A percentile compares a stretch with the other conserved stretches of the same genome.
Conservation (phyloP, 30 jellyfish, hydroid and myxozoan genomes). For the Cassiopea xamachana region DNA sequence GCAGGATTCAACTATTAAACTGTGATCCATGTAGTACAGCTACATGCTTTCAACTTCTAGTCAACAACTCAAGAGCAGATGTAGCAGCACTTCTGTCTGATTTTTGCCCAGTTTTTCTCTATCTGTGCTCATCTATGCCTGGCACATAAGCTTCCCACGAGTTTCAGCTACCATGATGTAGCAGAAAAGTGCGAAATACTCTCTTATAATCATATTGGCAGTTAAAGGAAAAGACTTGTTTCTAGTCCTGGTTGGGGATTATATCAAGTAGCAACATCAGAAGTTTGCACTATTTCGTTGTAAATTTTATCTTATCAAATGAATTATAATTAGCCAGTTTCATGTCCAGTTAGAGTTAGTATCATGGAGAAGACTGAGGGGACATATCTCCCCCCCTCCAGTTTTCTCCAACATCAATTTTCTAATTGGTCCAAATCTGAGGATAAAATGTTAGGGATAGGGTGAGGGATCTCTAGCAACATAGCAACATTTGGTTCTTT, state of each 20-base stretch:
- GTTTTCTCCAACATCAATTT: too few relatives aligned
- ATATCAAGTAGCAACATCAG: not conserved
- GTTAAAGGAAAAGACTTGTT: not conserved
- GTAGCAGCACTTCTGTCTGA: not conserved
- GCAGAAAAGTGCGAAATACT: not conserved
- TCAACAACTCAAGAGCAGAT: not conserved
- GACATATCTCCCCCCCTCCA: too few relatives aligned
- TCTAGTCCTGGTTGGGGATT: not conserved
- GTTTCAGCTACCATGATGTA: not conserved
- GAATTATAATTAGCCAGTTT: too few relatives aligned
- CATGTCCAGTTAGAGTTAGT: too few relatives aligned
- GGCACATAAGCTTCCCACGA: not conserved
- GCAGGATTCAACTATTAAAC: not conserved
- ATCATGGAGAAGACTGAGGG: too few relatives aligned
- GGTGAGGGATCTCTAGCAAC: too few relatives aligned
- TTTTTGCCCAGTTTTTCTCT: not conserved
- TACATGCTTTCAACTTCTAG: not conserved
- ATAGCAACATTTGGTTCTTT: too few relatives aligned
- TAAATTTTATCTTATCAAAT: too few relatives aligned
- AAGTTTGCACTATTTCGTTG: not conserved
- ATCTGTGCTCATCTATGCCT: not conserved
- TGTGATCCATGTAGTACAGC: not conserved
- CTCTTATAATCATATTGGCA: not conserved
- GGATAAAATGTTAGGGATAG: too few relatives aligned
- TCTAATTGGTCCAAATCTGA: too few relatives aligned